phyloP scores from a whole-genome alignment of 2,113 vertebrate species.

The Pteropus alecto region DNA sequence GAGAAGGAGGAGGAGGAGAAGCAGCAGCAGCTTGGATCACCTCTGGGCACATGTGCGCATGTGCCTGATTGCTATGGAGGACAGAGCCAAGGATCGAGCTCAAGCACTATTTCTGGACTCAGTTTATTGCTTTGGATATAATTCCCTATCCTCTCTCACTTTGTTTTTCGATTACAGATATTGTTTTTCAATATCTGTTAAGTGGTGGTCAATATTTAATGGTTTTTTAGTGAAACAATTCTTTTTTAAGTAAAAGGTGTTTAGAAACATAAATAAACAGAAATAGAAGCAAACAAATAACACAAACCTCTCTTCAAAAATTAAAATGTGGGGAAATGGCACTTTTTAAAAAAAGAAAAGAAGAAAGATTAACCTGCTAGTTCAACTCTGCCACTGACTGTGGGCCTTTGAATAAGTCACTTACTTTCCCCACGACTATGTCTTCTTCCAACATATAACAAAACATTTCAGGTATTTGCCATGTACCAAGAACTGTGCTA shows the following conservation, averaged over 20 bases:
- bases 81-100: fast-evolving
- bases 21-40: neutral
- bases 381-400: neutral
- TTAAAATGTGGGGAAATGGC: neutral
- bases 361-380: neutral
- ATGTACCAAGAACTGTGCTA: neutral
- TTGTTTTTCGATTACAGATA: neutral
- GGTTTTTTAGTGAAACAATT: neutral
- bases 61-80: fast-evolving
- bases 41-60: fast-evolving
- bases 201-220: neutral
- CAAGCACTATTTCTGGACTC: neutral
- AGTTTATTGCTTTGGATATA: neutral
- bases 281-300: neutral
- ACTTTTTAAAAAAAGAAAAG: neutral
- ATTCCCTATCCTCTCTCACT: neutral
- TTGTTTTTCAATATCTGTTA: neutral
- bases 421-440: neutral
- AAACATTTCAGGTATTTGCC: neutral
- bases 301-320: neutral
- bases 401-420: neutral
- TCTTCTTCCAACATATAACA: neutral
- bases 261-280: neutral
- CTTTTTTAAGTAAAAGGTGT: neutral
- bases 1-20: too few relatives aligned